A percentile compares a stretch with the other conserved stretches of the same genome.
phyloP scores from a whole-genome alignment of 2,113 vertebrate genomes.

The Crypturellus undulatus region DNA sequence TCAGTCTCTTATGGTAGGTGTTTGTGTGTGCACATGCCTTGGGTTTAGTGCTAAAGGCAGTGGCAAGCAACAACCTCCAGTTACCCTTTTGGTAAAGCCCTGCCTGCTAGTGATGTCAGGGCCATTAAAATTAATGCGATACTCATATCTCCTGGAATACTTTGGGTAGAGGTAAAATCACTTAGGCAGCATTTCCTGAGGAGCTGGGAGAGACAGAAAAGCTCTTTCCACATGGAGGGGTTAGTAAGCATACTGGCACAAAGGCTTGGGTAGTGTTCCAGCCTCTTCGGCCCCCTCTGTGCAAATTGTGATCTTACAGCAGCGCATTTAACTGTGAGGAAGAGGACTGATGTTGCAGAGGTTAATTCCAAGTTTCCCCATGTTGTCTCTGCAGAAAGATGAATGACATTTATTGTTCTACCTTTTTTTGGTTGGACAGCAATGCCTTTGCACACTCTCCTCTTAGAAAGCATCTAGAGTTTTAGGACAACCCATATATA shows the following conservation, averaged over 20 bases:
- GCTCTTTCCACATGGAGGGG: accelerated
- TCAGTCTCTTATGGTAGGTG: accelerated
- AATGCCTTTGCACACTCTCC: accelerated
- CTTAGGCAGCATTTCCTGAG: background rate
- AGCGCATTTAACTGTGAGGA: background rate
- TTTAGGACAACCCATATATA: background rate
- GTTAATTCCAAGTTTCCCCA: background rate
- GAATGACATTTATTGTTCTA: background rate
- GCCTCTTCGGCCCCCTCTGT: background rate
- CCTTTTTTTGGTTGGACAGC: accelerated
- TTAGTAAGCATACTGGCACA: accelerated
- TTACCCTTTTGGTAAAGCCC: background rate
- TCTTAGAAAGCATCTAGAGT: background rate
- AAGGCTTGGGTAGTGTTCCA: accelerated
- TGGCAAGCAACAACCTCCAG: background rate
- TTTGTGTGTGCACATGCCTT: background rate
- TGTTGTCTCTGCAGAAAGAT: background rate
- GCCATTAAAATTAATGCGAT: conserved; percentile 28
- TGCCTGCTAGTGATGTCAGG: conserved; percentile 3
- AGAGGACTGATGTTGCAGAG: background rate
- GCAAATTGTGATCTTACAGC: background rate
- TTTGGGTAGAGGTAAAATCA: background rate
- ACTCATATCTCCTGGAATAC: background rate
- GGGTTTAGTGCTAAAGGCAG: background rate
- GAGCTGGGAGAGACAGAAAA: background rate